phyloP scores from a whole-genome alignment of 37 sponge, comb jelly and placozoan species.

The Lycopodina hypogea region DNA sequence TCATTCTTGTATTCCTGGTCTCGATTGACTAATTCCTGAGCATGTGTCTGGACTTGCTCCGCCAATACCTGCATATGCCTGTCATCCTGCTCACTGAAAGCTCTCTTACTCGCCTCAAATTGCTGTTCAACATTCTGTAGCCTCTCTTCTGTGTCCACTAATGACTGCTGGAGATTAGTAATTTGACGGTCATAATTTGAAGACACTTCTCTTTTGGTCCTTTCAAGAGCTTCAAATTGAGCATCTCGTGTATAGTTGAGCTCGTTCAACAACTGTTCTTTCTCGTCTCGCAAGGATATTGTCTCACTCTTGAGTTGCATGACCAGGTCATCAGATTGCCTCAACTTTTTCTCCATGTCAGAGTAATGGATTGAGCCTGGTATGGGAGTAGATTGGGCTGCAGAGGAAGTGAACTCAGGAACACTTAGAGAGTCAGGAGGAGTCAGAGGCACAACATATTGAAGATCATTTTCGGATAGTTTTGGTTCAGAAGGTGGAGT shows the following conservation, averaged over 20 bases:
- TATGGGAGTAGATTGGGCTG: neutral
- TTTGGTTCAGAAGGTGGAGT: too few relatives aligned
- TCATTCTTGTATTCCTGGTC: constrained; percentile 45
- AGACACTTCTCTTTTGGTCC: constrained; percentile 7
- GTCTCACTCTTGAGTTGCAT: constrained; percentile 16
- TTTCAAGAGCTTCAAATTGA: constrained; percentile 21
- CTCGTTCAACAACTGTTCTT: constrained; percentile 23
- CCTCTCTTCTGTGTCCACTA: constrained; percentile 8
- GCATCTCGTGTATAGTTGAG: constrained; percentile 4
- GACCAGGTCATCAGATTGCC: neutral
- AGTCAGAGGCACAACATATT: neutral
- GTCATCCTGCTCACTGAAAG: neutral
- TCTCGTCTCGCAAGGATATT: neutral
- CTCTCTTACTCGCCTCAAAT: constrained; percentile 1
- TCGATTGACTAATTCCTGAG: neutral
- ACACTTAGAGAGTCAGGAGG: neutral
- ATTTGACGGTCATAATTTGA: constrained; percentile 6
- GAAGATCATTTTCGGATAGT: too few relatives aligned
- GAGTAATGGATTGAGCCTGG: neutral
- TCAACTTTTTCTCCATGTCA: constrained; percentile 21
- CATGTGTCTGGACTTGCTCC: neutral
- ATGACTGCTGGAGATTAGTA: constrained; percentile 24
- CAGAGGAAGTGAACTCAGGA: neutral
- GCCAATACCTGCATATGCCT: constrained; percentile 19
- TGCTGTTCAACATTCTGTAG: constrained; percentile 24